phyloP scores from a whole-genome alignment of 2,113 vertebrate genomes.

The Elanus axillaris region DNA sequence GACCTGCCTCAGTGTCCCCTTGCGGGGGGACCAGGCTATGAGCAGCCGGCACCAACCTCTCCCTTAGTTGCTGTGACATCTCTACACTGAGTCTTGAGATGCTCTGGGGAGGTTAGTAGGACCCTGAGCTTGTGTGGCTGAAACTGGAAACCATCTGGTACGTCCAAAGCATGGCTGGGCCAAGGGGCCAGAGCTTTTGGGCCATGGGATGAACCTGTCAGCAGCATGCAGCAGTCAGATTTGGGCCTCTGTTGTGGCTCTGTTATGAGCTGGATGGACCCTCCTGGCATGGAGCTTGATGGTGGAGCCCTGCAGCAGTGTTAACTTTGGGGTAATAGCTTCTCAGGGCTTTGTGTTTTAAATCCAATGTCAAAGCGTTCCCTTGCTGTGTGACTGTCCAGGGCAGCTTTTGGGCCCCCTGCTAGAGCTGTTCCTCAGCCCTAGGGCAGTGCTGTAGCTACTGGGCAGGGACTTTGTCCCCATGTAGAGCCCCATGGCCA shows the following conservation, averaged over 20 bases:
- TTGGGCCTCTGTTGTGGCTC: background rate
- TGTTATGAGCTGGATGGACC: background rate
- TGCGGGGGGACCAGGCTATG: background rate
- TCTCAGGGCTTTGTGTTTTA: background rate
- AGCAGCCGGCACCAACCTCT: background rate
- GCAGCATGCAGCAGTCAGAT: background rate
- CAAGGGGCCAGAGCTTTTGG: background rate
- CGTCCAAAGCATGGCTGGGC: accelerated
- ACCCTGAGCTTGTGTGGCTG: background rate
- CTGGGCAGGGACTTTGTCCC: background rate
- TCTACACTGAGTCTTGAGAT: background rate
- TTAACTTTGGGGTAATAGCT: background rate
- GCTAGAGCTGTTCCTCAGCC: background rate
- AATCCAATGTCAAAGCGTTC: background rate
- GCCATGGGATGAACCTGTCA: background rate
- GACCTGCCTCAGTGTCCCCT: background rate
- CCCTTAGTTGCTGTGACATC: background rate
- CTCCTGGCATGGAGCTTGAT: background rate
- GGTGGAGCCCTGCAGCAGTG: background rate
- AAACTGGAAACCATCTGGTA: background rate
- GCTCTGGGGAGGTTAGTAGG: background rate
- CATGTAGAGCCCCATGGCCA: accelerated
- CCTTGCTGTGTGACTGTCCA: background rate
- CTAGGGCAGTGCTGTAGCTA: background rate
- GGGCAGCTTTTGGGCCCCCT: background rate